These are phyloP conservation scores for Propsilocerus akamusi DNA, from an alignment of 1,140 invertebrate genomes.

Conservation along the genomic window DNA sequence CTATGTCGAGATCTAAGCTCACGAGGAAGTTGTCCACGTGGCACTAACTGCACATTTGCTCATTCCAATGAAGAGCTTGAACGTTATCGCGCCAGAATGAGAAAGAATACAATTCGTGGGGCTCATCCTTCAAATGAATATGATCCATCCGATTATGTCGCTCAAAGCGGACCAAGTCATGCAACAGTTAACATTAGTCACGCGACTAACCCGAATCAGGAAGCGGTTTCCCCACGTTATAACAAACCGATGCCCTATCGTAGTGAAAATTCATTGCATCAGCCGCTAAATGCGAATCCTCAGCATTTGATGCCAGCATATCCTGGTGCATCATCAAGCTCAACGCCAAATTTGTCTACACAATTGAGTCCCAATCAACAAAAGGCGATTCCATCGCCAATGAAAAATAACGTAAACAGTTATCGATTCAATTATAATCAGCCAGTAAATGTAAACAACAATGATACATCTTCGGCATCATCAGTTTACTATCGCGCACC, in stretches of 20 bases:
- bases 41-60: constrained; percentile 76
- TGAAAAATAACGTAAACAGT: no score
- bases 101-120: neutral
- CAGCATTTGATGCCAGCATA: neutral
- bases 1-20: constrained; percentile 72
- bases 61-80: constrained; percentile 83
- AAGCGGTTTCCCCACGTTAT: neutral
- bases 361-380: neutral
- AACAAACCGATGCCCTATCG: neutral
- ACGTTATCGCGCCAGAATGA: constrained; percentile 33
- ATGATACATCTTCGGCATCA: no score
- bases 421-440: no score
- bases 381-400: neutral
- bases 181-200: neutral
- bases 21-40: constrained; percentile 63
- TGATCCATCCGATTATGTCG: neutral
- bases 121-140: neutral
- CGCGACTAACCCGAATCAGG: neutral
- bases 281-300: no score
- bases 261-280: neutral
- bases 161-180: neutral
- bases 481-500: no score
- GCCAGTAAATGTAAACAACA: no score
- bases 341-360: neutral
- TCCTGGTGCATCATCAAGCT: neutral